Percentiles rank a stretch among this genome's conserved stretches.
These are phyloP conservation scores for Thryonomys swinderianus DNA, from an alignment of 2,113 vertebrate genomes.

Conservation along the genomic window DNA sequence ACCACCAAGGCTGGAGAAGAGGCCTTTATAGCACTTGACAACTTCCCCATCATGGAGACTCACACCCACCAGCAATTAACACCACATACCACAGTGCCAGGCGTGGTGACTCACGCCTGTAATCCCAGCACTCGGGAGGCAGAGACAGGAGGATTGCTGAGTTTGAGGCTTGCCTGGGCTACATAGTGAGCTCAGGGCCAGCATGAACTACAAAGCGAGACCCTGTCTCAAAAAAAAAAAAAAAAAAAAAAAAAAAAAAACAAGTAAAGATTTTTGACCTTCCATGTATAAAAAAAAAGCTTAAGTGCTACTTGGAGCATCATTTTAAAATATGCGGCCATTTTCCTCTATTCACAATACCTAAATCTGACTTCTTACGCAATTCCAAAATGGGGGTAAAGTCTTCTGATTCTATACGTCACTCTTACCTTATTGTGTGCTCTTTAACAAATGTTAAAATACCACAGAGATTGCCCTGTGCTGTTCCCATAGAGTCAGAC, in stretches of 20 bases:
- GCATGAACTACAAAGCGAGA: too few relatives aligned
- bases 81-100: too few relatives aligned
- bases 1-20: background rate
- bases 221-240: too few relatives aligned
- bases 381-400: background rate
- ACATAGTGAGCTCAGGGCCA: too few relatives aligned
- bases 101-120: too few relatives aligned
- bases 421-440: background rate
- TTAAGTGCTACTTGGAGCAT: background rate
- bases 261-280: too few relatives aligned
- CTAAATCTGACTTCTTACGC: background rate
- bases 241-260: too few relatives aligned
- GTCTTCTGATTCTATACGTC: background rate
- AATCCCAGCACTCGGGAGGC: too few relatives aligned
- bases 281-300: background rate
- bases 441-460: background rate
- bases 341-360: background rate
- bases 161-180: too few relatives aligned
- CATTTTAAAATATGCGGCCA: background rate
- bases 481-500: background rate
- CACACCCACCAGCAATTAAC: too few relatives aligned
- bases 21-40: background rate
- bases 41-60: background rate
- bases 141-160: too few relatives aligned
- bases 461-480: background rate